phyloP scores from a whole-genome alignment of 2,797 vertebrate genomes.

The Hoplostethus mediterraneus region DNA sequence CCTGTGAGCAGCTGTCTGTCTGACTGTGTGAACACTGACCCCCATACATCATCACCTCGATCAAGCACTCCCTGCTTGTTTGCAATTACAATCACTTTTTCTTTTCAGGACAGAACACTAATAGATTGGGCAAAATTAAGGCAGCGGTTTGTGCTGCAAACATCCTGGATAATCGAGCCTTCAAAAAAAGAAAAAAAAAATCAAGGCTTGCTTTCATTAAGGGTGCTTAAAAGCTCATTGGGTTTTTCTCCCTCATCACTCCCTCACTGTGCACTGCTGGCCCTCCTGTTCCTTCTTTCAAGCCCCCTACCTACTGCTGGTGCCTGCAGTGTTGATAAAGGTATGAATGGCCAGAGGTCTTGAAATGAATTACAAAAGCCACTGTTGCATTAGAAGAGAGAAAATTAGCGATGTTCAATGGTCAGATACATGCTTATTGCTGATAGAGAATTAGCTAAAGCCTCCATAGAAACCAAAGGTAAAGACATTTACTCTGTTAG shows the following conservation, averaged over 20 bases:
- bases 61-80: constrained; percentile 23
- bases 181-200: constrained; percentile 30
- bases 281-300: constrained; percentile 49
- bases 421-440: constrained; percentile 1
- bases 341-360: constrained; percentile 29
- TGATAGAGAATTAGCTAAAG: constrained; percentile 2
- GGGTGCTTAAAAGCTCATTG: constrained; percentile 75
- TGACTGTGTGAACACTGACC: constrained; percentile 39
- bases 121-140: constrained; percentile 53
- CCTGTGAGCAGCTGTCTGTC: constrained; percentile 29
- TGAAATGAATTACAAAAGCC: constrained; percentile 34
- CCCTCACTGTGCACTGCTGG: constrained; percentile 24
- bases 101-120: constrained; percentile 46
- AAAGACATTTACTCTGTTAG: neutral
- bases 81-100: constrained; percentile 39
- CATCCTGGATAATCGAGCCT: constrained; percentile 21
- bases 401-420: constrained; percentile 29
- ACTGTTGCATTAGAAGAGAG: constrained; percentile 23
- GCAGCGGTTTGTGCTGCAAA: constrained; percentile 43
- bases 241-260: constrained; percentile 53
- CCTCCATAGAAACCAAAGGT: neutral
- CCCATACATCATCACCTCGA: constrained; percentile 32
- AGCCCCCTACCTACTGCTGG: constrained; percentile 34
- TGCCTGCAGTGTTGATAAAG: constrained; percentile 35
- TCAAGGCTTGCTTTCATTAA: constrained; percentile 69